Evolutionary conservation across 1,140 invertebrate species (phyloP).

Genomic region (Pissodes strobi): DNA sequence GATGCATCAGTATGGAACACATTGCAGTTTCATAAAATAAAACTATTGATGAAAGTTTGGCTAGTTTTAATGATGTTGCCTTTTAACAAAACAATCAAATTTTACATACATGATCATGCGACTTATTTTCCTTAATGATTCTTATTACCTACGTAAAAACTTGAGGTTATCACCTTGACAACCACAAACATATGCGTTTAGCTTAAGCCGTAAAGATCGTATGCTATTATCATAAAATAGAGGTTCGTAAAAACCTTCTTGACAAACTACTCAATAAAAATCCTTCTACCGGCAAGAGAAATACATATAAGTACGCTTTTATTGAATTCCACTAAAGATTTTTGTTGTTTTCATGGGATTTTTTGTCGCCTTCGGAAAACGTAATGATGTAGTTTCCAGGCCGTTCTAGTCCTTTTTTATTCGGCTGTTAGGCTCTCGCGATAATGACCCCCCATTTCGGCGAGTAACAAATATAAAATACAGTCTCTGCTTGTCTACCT

Average conservation of each 20-base stretch:
- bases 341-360: constrained; percentile 24
- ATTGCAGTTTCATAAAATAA: too few relatives aligned
- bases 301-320: constrained; percentile 29
- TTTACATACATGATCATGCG: too few relatives aligned
- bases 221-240: constrained; percentile 30
- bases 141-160: too few relatives aligned
- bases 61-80: too few relatives aligned
- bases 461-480: constrained; percentile 23
- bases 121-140: too few relatives aligned
- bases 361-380: constrained; percentile 27
- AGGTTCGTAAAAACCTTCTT: constrained; percentile 21
- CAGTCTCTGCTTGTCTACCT: constrained; percentile 19
- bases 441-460: constrained; percentile 22
- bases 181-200: constrained; percentile 4
- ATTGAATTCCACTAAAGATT: constrained; percentile 35
- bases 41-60: too few relatives aligned
- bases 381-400: constrained; percentile 30
- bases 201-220: constrained; percentile 8
- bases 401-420: constrained; percentile 27
- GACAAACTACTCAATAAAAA: constrained; percentile 33
- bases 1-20: too few relatives aligned
- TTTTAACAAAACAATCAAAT: too few relatives aligned
- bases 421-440: constrained; percentile 25
- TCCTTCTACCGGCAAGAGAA: constrained; percentile 14
- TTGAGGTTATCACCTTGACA: not conserved